Percentiles rank a stretch among this genome's conserved stretches.
phyloP scores from a whole-genome alignment of 2,113 vertebrate species.

The Brevimyrus niger region DNA sequence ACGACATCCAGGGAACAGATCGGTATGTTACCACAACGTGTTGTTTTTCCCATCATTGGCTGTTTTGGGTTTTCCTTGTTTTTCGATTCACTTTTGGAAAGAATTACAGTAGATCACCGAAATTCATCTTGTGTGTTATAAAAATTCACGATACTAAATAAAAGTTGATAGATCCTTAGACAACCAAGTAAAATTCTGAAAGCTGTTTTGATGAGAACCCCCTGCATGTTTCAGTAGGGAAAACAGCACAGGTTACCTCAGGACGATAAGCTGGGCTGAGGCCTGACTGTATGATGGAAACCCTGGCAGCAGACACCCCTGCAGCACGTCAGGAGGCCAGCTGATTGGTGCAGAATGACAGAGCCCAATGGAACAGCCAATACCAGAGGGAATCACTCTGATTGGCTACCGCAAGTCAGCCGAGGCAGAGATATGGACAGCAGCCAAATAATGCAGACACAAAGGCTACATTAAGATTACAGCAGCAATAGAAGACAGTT shows the following conservation, averaged over 20 bases:
- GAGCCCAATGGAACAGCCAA: background rate
- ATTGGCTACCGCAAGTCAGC: background rate
- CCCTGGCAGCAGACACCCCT: background rate
- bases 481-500: background rate
- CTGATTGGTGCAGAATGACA: background rate
- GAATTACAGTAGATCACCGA: background rate
- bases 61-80: background rate
- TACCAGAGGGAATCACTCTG: background rate
- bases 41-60: background rate
- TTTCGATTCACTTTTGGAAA: background rate
- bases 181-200: background rate
- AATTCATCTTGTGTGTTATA: background rate
- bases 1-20: background rate
- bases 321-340: background rate
- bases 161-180: background rate
- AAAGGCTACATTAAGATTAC: background rate
- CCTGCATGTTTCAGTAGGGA: background rate
- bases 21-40: background rate
- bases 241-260: background rate
- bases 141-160: background rate
- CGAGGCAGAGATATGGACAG: background rate
- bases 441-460: background rate
- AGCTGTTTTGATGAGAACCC: background rate
- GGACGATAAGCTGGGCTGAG: background rate
- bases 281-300: background rate